Percentiles rank a stretch among this genome's conserved stretches.
Evolutionary conservation across 2,113 vertebrate species (phyloP).

Genomic region (Nanorana parkeri): DNA sequence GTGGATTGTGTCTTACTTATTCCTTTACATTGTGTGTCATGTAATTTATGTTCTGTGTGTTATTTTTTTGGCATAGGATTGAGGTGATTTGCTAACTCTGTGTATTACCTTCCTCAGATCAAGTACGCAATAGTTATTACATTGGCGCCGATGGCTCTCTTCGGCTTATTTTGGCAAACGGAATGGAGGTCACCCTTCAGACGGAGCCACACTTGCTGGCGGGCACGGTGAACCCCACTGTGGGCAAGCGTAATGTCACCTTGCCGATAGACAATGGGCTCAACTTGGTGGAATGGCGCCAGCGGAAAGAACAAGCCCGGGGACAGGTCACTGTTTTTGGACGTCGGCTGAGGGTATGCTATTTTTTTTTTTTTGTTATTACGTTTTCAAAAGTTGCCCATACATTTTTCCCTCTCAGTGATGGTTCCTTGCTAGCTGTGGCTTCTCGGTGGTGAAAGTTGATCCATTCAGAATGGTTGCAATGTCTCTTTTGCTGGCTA

Average conservation of each 20-base stretch:
- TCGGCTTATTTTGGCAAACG: slow-evolving; percentile 89
- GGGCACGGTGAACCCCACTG: slow-evolving; percentile 93
- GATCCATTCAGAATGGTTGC: too few relatives aligned
- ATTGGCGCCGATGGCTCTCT: slow-evolving; percentile 93
- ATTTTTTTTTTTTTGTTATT: background rate
- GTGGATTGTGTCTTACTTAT: slow-evolving; percentile 68
- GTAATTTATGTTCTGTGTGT: too few relatives aligned
- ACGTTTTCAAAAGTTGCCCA: too few relatives aligned
- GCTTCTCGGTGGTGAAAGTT: too few relatives aligned
- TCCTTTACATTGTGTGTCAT: background rate
- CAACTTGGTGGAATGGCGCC: slow-evolving; percentile 96
- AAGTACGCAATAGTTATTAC: slow-evolving; percentile 98
- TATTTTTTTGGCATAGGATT: background rate
- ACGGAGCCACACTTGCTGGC: slow-evolving; percentile 95
- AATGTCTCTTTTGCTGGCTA: too few relatives aligned
- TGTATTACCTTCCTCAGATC: slow-evolving; percentile 74
- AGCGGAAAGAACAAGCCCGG: slow-evolving; percentile 93
- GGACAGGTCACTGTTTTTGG: slow-evolving; percentile 97
- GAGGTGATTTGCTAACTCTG: background rate
- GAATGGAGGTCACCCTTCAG: slow-evolving; percentile 96
- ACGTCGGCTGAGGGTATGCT: slow-evolving; percentile 88
- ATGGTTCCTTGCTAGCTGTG: too few relatives aligned
- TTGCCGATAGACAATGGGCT: slow-evolving; percentile 95
- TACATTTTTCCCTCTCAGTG: too few relatives aligned
- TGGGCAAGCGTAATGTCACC: slow-evolving; percentile 95